phyloP scores from a whole-genome alignment of 2,888 invertebrate species.

The Amiota minor region DNA sequence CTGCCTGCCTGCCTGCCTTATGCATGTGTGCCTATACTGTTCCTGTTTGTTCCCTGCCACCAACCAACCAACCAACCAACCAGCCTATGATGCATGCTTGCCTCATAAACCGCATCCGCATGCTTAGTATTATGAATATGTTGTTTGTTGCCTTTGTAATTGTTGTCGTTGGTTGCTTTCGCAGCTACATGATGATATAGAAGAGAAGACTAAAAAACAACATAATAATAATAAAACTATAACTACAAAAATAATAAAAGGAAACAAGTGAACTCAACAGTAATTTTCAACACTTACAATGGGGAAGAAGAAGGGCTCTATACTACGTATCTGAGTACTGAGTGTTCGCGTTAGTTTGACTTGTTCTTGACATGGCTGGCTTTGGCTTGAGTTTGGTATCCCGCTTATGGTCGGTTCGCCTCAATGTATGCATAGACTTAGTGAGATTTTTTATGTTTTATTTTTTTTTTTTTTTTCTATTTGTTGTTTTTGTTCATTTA shows the following conservation, averaged over 20 bases:
- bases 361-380: not conserved
- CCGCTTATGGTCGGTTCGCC: conserved; percentile 16
- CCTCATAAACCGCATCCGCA: not conserved
- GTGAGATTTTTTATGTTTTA: conserved; percentile 8
- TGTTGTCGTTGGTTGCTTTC: conserved; percentile 38
- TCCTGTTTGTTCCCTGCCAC: too few relatives aligned
- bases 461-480: not conserved
- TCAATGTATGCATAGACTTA: conserved; percentile 12
- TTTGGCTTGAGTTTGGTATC: not conserved
- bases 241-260: conserved; percentile 45
- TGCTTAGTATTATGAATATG: conserved; percentile 15
- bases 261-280: conserved; percentile 67
- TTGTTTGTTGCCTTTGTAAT: conserved; percentile 29
- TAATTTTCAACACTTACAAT: conserved; percentile 63
- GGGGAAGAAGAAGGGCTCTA: not conserved
- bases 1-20: not conserved
- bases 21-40: not conserved
- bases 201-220: conserved; percentile 43
- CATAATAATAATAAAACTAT: conserved; percentile 38
- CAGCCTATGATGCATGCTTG: not conserved
- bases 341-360: not conserved
- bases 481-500: not conserved
- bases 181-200: conserved; percentile 28
- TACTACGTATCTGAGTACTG: too few relatives aligned
- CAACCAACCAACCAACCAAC: too few relatives aligned